Evolutionary conservation across 2,888 invertebrate species (phyloP).

Genomic region (Scaptomyza polygonia): DNA sequence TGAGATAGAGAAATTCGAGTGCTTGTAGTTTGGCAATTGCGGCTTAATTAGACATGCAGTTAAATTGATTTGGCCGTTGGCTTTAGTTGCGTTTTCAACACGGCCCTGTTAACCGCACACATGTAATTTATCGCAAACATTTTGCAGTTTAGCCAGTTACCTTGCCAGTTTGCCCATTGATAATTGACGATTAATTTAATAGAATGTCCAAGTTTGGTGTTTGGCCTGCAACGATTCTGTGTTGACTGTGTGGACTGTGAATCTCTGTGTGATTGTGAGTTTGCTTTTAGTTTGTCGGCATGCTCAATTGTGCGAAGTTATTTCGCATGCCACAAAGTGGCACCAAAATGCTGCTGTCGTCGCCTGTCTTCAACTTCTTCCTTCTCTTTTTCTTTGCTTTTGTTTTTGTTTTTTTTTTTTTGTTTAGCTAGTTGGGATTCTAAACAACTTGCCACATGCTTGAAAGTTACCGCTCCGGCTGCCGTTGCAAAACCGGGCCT

Average conservation of each 20-base stretch:
- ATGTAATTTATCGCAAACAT: slow-evolving; percentile 35
- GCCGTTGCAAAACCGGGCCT: slow-evolving; percentile 44
- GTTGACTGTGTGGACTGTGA: neutral
- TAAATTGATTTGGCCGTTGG: slow-evolving; percentile 65
- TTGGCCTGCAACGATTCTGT: slow-evolving; percentile 36
- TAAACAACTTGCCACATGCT: slow-evolving; percentile 80
- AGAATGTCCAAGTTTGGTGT: slow-evolving; percentile 80
- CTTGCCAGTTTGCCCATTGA: slow-evolving; percentile 58
- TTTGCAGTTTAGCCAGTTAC: slow-evolving; percentile 1
- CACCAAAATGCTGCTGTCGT: slow-evolving; percentile 75
- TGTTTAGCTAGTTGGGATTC: slow-evolving; percentile 72
- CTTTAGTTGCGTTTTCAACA: neutral
- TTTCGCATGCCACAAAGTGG: slow-evolving; percentile 80
- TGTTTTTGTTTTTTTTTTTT: too few species aligned
- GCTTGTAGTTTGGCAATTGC: slow-evolving; percentile 63
- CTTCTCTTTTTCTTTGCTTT: neutral
- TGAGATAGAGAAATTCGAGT: slow-evolving; percentile 17
- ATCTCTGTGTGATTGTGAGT: slow-evolving; percentile 9
- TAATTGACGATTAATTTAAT: slow-evolving; percentile 81
- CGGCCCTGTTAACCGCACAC: slow-evolving; percentile 11
- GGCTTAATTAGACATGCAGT: slow-evolving; percentile 72
- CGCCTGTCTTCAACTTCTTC: slow-evolving; percentile 26
- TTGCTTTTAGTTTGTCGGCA: slow-evolving; percentile 65
- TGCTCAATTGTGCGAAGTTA: slow-evolving; percentile 80
- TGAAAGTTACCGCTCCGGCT: slow-evolving; percentile 57